phyloP scores from a whole-genome alignment of 2,888 invertebrate species.

The Scrobipalpa costella region DNA sequence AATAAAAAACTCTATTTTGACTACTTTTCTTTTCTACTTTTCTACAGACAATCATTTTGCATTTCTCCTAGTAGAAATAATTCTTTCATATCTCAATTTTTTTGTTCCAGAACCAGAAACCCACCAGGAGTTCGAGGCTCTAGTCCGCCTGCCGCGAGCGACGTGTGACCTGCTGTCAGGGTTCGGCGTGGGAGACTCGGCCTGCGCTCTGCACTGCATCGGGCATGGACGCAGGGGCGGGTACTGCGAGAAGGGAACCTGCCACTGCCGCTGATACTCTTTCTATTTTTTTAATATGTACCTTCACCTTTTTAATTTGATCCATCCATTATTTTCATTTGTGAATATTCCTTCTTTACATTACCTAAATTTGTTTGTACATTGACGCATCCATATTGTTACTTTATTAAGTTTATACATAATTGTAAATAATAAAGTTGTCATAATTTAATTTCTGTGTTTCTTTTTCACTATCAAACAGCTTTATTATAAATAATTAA shows the following conservation, averaged over 20 bases:
- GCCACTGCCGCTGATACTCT: conserved; percentile 17
- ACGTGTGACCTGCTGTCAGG: conserved; percentile 23
- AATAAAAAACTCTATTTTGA: no score
- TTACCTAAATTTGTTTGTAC: no score
- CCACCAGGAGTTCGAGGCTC: conserved; percentile 6
- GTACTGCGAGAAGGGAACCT: conserved; percentile 21
- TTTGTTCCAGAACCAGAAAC: background rate
- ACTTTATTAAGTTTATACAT: no score
- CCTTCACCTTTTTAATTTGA: no score
- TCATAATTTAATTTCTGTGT: no score
- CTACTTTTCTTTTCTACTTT: no score
- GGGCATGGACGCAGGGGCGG: conserved; percentile 5
- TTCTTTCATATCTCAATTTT: background rate
- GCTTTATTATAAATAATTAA: no score
- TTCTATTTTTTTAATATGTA: background rate
- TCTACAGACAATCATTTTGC: background rate
- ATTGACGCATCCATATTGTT: no score
- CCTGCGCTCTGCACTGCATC: conserved; percentile 22
- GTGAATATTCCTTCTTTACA: background rate
- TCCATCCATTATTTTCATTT: background rate
- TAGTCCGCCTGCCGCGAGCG: conserved; percentile 20
- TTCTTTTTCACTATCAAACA: no score
- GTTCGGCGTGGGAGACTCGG: conserved; percentile 21
- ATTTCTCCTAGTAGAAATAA: background rate
- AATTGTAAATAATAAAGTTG: no score